Evolutionary conservation across 1,140 invertebrate genomes (phyloP).

Genomic region (Polyergus mexicanus): DNA sequence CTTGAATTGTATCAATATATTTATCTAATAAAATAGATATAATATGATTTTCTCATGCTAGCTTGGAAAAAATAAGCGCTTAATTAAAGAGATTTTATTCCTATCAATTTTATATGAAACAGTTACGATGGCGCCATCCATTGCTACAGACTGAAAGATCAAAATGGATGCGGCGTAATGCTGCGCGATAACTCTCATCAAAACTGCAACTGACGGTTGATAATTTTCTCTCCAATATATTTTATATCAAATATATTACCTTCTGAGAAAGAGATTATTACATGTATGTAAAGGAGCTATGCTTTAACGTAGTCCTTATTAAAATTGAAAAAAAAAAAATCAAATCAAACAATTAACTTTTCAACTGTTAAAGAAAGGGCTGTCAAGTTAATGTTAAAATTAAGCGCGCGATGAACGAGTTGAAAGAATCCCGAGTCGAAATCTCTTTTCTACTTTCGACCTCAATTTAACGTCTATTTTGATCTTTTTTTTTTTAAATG

Average conservation of each 20-base stretch:
- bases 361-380: neutral
- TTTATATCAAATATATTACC: neutral
- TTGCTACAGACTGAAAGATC: conserved; percentile 29
- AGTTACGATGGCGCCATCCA: conserved; percentile 63
- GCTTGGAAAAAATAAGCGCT: neutral
- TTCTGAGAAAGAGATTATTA: neutral
- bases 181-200: conserved; percentile 38
- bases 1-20: neutral
- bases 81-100: neutral
- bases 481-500: too few relatives aligned
- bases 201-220: neutral
- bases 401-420: neutral
- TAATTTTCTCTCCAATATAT: neutral
- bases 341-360: neutral
- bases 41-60: neutral
- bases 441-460: too few relatives aligned
- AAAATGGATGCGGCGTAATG: conserved; percentile 34
- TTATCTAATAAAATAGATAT: neutral
- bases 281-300: neutral
- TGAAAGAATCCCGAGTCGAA: too few relatives aligned
- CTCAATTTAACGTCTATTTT: too few relatives aligned
- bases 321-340: neutral
- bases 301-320: neutral
- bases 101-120: conserved; percentile 1
- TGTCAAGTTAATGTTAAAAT: neutral